Conservation (phyloP, 1,140 invertebrate species). For the Zaprionus kolodkinae region DNA sequence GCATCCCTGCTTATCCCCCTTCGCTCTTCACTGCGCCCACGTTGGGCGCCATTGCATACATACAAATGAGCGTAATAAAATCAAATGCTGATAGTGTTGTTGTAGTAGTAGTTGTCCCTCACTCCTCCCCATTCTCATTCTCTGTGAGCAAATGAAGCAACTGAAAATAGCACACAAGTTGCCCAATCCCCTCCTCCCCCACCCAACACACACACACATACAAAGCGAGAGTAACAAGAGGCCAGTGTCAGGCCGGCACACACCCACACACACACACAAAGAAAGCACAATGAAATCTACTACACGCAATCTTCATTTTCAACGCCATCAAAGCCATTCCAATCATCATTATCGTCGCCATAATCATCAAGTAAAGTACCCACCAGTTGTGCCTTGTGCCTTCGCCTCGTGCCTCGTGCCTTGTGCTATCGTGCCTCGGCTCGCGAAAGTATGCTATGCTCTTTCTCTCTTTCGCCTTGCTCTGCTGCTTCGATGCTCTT, state of each 20-base stretch:
- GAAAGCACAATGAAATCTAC: conserved; percentile 74
- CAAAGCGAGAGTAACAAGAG: background rate
- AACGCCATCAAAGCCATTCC: conserved; percentile 84
- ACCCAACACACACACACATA: conserved; percentile 3
- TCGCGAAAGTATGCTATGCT: conserved; percentile 55
- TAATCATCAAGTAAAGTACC: conserved; percentile 84
- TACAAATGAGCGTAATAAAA: conserved; percentile 80
- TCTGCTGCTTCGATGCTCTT: conserved; percentile 41
- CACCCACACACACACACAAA: background rate
- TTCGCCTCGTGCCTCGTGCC: conserved; percentile 7
- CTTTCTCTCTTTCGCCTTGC: conserved; percentile 7
- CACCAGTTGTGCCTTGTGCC: conserved; percentile 74
- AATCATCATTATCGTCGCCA: conserved; percentile 84
- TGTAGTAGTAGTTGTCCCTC: conserved; percentile 65
- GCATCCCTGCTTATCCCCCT: too few species aligned
- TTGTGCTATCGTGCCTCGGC: conserved; percentile 6
- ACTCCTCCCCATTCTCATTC: conserved; percentile 4
- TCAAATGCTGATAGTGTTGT: conserved; percentile 73
- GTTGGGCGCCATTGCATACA: conserved; percentile 24
- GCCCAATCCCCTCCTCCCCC: background rate
- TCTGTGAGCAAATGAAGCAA: conserved; percentile 19
- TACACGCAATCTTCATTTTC: conserved; percentile 84
- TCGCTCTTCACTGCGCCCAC: too few species aligned
- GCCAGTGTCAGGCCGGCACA: conserved; percentile 19
- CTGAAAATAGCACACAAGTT: conserved; percentile 15